Conservation (phyloP, 2,113 vertebrate species). For the Rana temporaria region DNA sequence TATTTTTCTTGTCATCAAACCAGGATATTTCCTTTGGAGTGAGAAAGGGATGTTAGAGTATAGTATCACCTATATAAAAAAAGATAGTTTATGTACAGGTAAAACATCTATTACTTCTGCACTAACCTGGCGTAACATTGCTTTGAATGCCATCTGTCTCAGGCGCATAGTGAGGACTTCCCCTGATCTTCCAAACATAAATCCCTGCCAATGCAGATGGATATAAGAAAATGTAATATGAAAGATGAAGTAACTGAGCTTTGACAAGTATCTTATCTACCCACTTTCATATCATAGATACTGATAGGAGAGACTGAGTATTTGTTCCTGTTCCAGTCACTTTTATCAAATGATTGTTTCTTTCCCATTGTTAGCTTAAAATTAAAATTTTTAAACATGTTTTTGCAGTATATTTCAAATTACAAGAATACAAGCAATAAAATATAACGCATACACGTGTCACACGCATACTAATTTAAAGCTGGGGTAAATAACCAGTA, state of each 20-base stretch:
- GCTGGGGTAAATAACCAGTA: no score
- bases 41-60: background rate
- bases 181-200: slow-evolving; percentile 60
- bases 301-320: no score
- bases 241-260: background rate
- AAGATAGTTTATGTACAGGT: background rate
- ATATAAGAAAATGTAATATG: background rate
- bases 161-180: slow-evolving; percentile 63
- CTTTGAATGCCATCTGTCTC: slow-evolving; percentile 61
- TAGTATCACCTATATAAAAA: background rate
- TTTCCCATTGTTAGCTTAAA: no score
- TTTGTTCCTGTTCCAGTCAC: no score
- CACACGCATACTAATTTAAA: no score
- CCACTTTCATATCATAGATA: background rate
- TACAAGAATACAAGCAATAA: no score
- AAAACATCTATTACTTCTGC: background rate
- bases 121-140: slow-evolving; percentile 62
- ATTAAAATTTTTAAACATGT: no score
- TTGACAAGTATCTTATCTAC: background rate
- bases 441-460: no score
- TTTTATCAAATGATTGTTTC: no score
- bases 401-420: no score
- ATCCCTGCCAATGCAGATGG: slow-evolving; percentile 54
- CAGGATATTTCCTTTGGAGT: slow-evolving; percentile 55
- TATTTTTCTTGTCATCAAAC: slow-evolving; percentile 65